phyloP scores from a whole-genome alignment of 2,113 vertebrate species.

The Aplodontia rufa region DNA sequence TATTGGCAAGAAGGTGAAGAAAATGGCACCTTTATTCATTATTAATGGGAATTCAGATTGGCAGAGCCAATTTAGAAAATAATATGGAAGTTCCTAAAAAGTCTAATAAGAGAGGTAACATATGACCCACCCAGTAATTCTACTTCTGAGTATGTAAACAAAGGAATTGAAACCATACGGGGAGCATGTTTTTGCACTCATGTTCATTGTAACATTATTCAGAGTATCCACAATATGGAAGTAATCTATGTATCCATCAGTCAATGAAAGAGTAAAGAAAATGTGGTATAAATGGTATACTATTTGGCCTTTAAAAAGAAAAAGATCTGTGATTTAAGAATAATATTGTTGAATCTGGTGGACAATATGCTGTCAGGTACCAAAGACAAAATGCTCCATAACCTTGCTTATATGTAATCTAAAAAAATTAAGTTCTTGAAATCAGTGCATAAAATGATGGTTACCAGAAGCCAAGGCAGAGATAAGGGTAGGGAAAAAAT shows the following conservation, averaged over 20 bases:
- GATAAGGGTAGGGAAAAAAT: background rate
- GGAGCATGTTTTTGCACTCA: background rate
- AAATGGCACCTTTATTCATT: background rate
- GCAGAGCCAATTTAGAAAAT: background rate
- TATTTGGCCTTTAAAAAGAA: background rate
- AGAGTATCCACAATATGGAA: background rate
- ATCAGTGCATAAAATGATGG: background rate
- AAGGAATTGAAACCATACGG: background rate
- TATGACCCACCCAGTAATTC: background rate
- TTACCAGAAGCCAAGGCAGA: background rate
- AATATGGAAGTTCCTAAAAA: background rate
- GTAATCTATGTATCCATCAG: background rate
- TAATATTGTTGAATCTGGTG: background rate
- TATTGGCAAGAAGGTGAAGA: background rate
- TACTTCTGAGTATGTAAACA: background rate
- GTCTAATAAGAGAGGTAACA: background rate
- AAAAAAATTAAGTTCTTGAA: background rate
- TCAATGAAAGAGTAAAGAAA: background rate
- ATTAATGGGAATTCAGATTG: background rate
- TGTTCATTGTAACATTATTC: background rate
- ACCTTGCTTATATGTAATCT: background rate
- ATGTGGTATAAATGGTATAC: background rate
- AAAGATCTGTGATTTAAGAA: background rate
- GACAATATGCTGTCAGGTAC: background rate
- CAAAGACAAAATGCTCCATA: background rate